Evolutionary conservation across 2,113 vertebrate species (phyloP), one percentile per base, ranked within the genome.

Genomic region (Ctenodactylus gundi): DNA sequence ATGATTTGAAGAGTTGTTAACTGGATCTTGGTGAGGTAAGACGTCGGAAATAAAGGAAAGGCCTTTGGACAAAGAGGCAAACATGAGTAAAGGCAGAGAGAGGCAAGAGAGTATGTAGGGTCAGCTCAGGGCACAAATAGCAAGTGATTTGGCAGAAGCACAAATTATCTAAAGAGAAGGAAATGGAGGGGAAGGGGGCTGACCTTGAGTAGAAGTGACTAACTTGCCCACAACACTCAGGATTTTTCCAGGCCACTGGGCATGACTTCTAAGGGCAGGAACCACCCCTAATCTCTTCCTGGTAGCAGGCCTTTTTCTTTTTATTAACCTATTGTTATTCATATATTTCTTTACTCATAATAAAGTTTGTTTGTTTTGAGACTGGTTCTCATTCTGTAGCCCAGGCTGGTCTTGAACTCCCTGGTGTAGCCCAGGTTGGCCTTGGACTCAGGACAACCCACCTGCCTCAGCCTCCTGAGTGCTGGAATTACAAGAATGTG

Each of bases 321-420:
- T 82, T 68, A 55, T 85, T 78, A 64, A 49, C n/a, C 44, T 88
- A 17, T 36, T 80, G 6, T 62, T 44, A 36, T n/a, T 13, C 21
- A n/a, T 77, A 72, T 84, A 36, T 83, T 94, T 93, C 65, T 94
- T 86, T 77, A 77, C 12, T 90, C 20, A 21, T 84, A n/a, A n/a
- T n/a, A n/a, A n/a, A n/a, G n/a, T n/a, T n/a, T n/a, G n/a, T n/a
- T n/a, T n/a, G n/a, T n/a, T n/a, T n/a, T n/a, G n/a, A n/a, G n/a
- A n/a, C n/a, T n/a, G n/a, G n/a, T n/a, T n/a, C n/a, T n/a, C n/a
- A n/a, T n/a, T n/a, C n/a, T n/a, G n/a, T n/a, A n/a, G n/a, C n/a
- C n/a, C n/a, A n/a, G n/a, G n/a, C n/a, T n/a, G n/a, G n/a, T n/a
- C n/a, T n/a, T n/a, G n/a, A n/a, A n/a, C n/a, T n/a, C n/a, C n/a